Base-by-base conservation (phyloP, 2,888 invertebrate genomes). In the Tuta absoluta region DNA sequence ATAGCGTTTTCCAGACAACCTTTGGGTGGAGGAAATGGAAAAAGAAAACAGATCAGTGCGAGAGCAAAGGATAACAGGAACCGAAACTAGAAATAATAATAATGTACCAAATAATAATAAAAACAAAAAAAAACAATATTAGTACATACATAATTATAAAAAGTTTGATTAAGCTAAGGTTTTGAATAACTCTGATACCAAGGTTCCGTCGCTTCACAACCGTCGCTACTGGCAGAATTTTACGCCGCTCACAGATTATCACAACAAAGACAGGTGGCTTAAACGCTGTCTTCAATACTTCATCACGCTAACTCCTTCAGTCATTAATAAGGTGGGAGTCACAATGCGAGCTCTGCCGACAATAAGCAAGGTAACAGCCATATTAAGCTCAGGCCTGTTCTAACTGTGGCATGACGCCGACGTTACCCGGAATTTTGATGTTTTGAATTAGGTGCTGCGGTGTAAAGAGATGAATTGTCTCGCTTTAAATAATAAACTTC, bases 291-390 rank as follows among this genome's bases (percentile, higher is more conserved):
- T 63, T 65, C 65, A 56, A 33, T 56, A 56, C 56, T 56, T 17
- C 28, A 56, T 56, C 21, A 24, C 17, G 28, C 56, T 58, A 38
- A 58, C 58, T 38, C 58, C 58, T 48, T 48, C 45, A 41, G 58
- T 53, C 76, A 75, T 76, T 75, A 75, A 75, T 76, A 73, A 72
- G 65, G 65, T 63, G 67, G 67, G 69, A 71, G 73, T 71, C 72
- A 69, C 71, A 69, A 68, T 71, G 64, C 68, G 63, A 37, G 49
- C 57, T 63, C 66, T 67, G 67, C 65, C 63, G 66, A 68, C 68
- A 65, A 65, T 63, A 45, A 63, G 41, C 14, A 12, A 37, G 62
- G 71, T 67, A 71, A 69, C 71, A 53, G 24, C 51, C 51, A 53
- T 53, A 53, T 53, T 53, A 53, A 53, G 23, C 51, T 23, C 51